Base-by-base conservation (phyloP, 2,888 invertebrate genomes). In the Tridacna gigas region DNA sequence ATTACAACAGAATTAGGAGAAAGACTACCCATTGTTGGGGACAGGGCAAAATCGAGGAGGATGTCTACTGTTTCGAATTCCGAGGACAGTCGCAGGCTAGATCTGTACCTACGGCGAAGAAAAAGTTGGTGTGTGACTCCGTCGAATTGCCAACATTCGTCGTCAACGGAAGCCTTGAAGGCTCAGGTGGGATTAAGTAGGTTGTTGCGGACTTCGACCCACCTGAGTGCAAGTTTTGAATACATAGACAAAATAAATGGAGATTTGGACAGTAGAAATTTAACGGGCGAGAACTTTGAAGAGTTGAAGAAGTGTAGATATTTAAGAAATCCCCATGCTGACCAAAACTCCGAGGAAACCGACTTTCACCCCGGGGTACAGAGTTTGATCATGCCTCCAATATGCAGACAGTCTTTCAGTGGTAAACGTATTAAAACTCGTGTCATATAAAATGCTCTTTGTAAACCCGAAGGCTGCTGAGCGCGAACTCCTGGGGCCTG, bases 301-400 rank as follows among this genome's bases (percentile, higher is more conserved):
- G 76, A 78, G 3, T 26, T 86, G 5, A 78, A 67, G 5, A 75
- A 74, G 12, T 83, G 86, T 63, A 63, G 86, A 66, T 86, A 83
- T 80, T 22, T 86, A 0, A 65, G 86, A 71, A 61, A 45, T 13
- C 71, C 74, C 2, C 76, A 74, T 22, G 63, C 74, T 13, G 63
- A 47, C 45, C 65, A 71, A 1, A 5, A 77, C 5, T 37, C 22
- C 12, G 83, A 75, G 0, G 61, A 63, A 12, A 20, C 18, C 15
- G 80, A 77, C 25, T 60, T 77, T 2, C 25, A 77, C 5, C 66
- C 60, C 63, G 69, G 67, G 47, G 75, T 51, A 0, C 74, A 22
- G 48, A 75, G 15, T 75, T 79, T 69, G 20, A 22, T 20, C 63
- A 82, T 37, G 73, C 51, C 69, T 22, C 69, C 77, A 22, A 26